Percentiles rank a stretch among this genome's conserved stretches.
These are phyloP conservation scores for Rhinopomastus cyanomelas DNA, from an alignment of 2,113 vertebrate species.

Conservation along the genomic window DNA sequence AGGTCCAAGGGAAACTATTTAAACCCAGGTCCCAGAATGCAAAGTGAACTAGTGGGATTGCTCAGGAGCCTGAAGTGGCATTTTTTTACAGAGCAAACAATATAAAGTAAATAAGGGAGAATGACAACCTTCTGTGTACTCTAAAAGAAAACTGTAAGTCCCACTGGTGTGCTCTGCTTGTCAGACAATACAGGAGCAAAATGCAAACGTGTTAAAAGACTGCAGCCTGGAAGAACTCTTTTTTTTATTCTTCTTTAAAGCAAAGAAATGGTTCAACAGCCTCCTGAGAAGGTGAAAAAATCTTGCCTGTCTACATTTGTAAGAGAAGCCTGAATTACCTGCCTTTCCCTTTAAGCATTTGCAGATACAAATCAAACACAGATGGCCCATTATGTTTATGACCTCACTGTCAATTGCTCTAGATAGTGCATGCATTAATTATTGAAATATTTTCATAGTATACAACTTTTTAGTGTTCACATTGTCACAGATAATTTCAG, in stretches of 20 bases:
- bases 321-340: conserved; percentile 72
- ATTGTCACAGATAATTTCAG: conserved; percentile 73
- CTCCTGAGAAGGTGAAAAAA: conserved; percentile 42
- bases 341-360: conserved; percentile 77
- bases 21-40: conserved; percentile 38
- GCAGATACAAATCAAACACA: conserved; percentile 79
- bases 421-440: conserved; percentile 79
- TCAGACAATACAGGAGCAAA: conserved; percentile 15
- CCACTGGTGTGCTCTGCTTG: background rate
- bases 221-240: background rate
- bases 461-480: conserved; percentile 73
- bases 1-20: conserved; percentile 52
- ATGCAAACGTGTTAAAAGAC: background rate
- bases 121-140: conserved; percentile 10
- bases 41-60: conserved; percentile 13
- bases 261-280: conserved; percentile 44
- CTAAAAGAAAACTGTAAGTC: conserved; percentile 26
- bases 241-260: background rate
- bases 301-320: conserved; percentile 57
- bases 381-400: conserved; percentile 78
- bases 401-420: conserved; percentile 78
- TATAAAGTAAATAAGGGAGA: conserved; percentile 56
- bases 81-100: conserved; percentile 51
- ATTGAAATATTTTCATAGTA: conserved; percentile 79
- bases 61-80: conserved; percentile 42